phyloP scores from a whole-genome alignment of 2,888 invertebrate species.

The Napeogenes inachia region DNA sequence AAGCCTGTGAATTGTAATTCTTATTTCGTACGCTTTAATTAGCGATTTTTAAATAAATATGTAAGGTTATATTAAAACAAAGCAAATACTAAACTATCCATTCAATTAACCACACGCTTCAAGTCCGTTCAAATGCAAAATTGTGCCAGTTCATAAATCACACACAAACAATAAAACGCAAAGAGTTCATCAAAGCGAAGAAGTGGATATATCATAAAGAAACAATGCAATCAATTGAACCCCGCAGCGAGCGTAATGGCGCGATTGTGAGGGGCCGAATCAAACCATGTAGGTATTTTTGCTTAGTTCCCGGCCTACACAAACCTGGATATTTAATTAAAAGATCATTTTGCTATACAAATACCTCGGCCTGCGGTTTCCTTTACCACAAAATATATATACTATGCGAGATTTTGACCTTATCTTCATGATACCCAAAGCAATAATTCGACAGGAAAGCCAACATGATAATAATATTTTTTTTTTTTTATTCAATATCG shows the following conservation, averaged over 20 bases:
- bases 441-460: neutral
- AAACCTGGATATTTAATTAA: neutral
- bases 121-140: no score
- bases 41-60: no score
- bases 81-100: no score
- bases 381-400: neutral
- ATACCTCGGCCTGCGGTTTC: neutral
- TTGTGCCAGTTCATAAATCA: slow-evolving; percentile 26
- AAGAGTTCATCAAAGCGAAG: slow-evolving; percentile 37
- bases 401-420: no score
- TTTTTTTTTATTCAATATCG: no score
- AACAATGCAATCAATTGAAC: slow-evolving; percentile 42
- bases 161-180: slow-evolving; percentile 26
- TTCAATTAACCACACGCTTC: no score
- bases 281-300: slow-evolving; percentile 24
- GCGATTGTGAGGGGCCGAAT: slow-evolving; percentile 53
- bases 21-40: no score
- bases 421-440: no score
- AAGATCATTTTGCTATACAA: neutral
- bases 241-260: slow-evolving; percentile 47
- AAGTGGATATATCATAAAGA: slow-evolving; percentile 34
- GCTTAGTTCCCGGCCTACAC: slow-evolving; percentile 6
- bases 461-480: no score
- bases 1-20: no score
- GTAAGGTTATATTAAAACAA: no score